These are phyloP conservation scores for Antheraea pernyi DNA, from an alignment of 1,140 invertebrate genomes.

Conservation along the genomic window DNA sequence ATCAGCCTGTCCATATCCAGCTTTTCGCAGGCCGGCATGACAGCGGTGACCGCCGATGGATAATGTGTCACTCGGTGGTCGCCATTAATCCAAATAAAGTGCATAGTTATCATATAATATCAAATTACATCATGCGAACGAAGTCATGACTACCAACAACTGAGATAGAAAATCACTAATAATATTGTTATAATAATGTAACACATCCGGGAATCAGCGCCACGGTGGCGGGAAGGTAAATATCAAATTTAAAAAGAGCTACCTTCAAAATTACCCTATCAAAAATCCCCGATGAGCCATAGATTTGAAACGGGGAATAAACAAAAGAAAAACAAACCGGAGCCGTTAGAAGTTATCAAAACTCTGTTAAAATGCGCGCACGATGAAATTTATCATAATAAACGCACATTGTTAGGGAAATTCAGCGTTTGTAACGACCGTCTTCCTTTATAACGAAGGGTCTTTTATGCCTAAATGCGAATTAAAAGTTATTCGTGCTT, in stretches of 20 bases:
- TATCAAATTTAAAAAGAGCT: not conserved
- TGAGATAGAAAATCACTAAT: no score
- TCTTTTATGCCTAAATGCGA: not conserved
- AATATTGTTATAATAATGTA: no score
- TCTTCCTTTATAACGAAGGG: slow-evolving; percentile 4
- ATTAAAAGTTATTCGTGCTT: not conserved
- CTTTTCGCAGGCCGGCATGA: no score
- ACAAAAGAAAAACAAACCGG: not conserved
- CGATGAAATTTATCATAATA: slow-evolving; percentile 13
- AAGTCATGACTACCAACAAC: no score
- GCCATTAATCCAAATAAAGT: no score
- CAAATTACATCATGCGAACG: no score
- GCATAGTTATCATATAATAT: no score
- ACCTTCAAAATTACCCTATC: not conserved
- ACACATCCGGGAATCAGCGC: no score
- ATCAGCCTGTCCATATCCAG: no score
- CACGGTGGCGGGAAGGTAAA: no score
- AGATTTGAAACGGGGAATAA: not conserved
- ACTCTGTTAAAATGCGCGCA: slow-evolving; percentile 2
- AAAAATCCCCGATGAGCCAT: not conserved
- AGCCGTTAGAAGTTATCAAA: not conserved
- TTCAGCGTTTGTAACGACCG: slow-evolving; percentile 16
- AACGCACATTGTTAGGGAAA: slow-evolving; percentile 17
- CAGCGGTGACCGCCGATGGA: no score
- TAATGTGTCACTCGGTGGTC: no score